Evolutionary conservation across 2,888 invertebrate species (phyloP).

Genomic region (Lasioglossum lativentre): DNA sequence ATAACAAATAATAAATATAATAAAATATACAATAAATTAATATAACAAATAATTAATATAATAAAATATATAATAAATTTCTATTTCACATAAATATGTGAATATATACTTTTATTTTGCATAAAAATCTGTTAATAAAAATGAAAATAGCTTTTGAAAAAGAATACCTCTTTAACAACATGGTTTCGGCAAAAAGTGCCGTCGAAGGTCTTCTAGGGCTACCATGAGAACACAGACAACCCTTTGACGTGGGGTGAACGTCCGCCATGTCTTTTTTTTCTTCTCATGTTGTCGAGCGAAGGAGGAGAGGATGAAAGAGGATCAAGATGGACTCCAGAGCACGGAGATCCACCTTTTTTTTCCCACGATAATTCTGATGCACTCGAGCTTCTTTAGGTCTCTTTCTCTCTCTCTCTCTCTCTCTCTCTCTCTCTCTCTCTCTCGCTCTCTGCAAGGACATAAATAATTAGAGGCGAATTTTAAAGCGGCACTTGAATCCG

Average conservation of each 20-base stretch:
- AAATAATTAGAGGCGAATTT: conserved; percentile 10
- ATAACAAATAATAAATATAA: no score
- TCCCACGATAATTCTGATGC: not conserved
- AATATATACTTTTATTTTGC: not conserved
- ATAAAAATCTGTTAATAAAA: not conserved
- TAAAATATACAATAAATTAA: no score
- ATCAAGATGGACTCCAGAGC: conserved; percentile 12
- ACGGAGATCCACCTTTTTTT: not conserved
- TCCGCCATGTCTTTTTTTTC: not conserved
- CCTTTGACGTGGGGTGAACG: conserved; percentile 21
- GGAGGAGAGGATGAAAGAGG: conserved; percentile 5
- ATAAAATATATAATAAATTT: no score
- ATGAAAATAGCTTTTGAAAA: not conserved
- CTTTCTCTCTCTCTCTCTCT: not conserved
- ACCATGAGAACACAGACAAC: not conserved
- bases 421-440: not conserved
- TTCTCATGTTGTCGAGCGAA: not conserved
- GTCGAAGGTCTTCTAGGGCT: not conserved
- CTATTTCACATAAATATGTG: no score
- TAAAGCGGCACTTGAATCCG: not conserved
- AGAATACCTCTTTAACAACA: conserved; percentile 16
- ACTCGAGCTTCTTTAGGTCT: not conserved
- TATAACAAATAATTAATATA: no score
- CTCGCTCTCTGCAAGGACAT: not conserved
- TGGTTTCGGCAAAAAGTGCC: conserved; percentile 17